Conservation (phyloP, 2,888 invertebrate genomes). For the Agapetus fuscipes region DNA sequence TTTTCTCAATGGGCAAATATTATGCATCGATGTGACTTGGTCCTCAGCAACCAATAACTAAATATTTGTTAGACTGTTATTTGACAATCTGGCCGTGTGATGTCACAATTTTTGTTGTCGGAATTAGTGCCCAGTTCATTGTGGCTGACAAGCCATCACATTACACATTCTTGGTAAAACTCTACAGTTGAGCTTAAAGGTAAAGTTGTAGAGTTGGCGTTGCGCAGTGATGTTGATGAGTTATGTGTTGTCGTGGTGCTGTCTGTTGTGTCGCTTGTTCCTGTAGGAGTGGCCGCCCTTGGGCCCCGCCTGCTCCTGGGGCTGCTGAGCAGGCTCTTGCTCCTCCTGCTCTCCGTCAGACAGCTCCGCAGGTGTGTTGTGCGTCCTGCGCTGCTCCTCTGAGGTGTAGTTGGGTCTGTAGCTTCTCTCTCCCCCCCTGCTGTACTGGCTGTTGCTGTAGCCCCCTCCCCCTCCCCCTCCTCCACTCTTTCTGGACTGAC, state of each 20-base stretch:
- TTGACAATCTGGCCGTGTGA: too few species aligned
- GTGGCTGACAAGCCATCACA: too few species aligned
- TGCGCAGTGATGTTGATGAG: too few species aligned
- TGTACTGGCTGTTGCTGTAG: conserved; percentile 11
- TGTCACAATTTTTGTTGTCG: too few species aligned
- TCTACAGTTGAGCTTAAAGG: too few species aligned
- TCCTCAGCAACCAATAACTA: too few species aligned
- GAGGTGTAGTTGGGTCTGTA: not conserved
- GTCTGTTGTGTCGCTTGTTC: conserved; percentile 12
- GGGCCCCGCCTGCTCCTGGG: not conserved
- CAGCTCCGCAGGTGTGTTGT: conserved; percentile 15
- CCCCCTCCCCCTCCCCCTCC: conserved; percentile 8
- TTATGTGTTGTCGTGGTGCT: conserved; percentile 19
- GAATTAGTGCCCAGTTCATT: too few species aligned
- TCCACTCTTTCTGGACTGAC: conserved; percentile 13
- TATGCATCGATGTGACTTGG: too few species aligned
- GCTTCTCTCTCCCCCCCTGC: conserved; percentile 5
- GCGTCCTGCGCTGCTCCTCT: conserved; percentile 17
- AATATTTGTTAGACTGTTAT: too few species aligned
- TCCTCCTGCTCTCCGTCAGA: conserved; percentile 16
- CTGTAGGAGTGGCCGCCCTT: conserved; percentile 1
- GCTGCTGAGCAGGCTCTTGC: not conserved
- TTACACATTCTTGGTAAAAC: too few species aligned
- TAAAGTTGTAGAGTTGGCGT: too few species aligned
- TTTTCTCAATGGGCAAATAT: too few species aligned